phyloP scores from a whole-genome alignment of 2,888 invertebrate species.

The Sthenelais limicola region DNA sequence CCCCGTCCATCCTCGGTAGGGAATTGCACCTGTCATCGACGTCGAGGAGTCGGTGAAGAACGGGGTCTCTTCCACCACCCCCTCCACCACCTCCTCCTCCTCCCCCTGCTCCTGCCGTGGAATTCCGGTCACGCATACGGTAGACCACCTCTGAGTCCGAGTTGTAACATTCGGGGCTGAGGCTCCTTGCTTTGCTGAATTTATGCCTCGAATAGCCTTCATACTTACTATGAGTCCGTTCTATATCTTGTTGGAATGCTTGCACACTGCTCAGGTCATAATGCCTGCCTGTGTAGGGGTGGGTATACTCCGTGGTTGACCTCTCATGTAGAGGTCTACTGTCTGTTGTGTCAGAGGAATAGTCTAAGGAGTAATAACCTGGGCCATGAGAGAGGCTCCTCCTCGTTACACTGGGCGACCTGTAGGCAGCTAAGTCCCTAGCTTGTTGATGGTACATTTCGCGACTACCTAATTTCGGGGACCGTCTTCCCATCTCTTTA shows the following conservation, averaged over 20 bases:
- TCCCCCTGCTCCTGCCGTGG: slow-evolving; percentile 7
- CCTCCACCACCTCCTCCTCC: slow-evolving; percentile 11
- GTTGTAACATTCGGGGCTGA: slow-evolving; percentile 77
- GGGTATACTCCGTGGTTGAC: not conserved
- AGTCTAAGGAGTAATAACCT: slow-evolving; percentile 45
- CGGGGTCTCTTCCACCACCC: slow-evolving; percentile 13
- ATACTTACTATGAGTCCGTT: slow-evolving; percentile 47
- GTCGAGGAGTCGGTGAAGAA: slow-evolving; percentile 29
- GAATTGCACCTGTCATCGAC: slow-evolving; percentile 68
- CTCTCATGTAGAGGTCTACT: slow-evolving; percentile 22
- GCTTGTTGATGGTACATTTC: slow-evolving; percentile 6
- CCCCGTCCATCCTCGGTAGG: slow-evolving; percentile 65
- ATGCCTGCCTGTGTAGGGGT: slow-evolving; percentile 20
- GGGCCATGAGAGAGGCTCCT: slow-evolving; percentile 27
- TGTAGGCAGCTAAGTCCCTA: slow-evolving; percentile 35
- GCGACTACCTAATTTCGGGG: slow-evolving; percentile 33
- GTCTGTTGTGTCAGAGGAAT: slow-evolving; percentile 51
- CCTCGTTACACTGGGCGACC: slow-evolving; percentile 38
- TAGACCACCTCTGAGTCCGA: slow-evolving; percentile 88
- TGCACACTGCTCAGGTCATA: slow-evolving; percentile 43
- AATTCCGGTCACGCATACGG: slow-evolving; percentile 34
- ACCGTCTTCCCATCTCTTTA: slow-evolving; percentile 45
- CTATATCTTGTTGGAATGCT: slow-evolving; percentile 51
- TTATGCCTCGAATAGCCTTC: slow-evolving; percentile 31
- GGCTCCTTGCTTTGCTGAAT: slow-evolving; percentile 29